Evolutionary conservation across 35 echinoderm and acorn worm genomes (phyloP).

Genomic region (Lytechinus pictus): DNA sequence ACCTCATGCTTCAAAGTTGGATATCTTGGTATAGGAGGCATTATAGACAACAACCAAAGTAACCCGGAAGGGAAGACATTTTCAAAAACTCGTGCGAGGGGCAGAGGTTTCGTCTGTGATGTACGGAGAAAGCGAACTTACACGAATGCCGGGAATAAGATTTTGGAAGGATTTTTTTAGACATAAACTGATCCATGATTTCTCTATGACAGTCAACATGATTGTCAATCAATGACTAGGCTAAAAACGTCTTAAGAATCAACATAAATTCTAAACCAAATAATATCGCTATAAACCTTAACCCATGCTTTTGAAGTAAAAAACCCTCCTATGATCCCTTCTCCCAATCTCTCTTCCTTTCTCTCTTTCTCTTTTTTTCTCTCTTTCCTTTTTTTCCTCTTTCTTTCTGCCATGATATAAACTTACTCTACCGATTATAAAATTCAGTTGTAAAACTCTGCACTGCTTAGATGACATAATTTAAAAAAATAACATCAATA

Average conservation of each 20-base stretch:
- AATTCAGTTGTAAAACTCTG: no score
- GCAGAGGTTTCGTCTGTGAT: neutral
- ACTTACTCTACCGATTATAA: neutral
- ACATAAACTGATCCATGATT: neutral
- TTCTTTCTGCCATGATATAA: neutral
- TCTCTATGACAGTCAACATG: neutral
- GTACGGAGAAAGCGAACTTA: neutral
- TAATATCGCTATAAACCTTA: neutral
- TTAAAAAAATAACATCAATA: no score
- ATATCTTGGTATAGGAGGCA: neutral
- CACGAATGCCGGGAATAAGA: neutral
- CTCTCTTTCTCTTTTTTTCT: neutral
- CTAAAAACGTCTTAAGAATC: neutral
- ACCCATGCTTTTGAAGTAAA: neutral
- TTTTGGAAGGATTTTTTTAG: neutral
- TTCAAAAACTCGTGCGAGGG: neutral
- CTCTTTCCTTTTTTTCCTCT: neutral
- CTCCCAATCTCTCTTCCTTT: neutral
- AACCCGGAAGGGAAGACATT: conserved; percentile 38
- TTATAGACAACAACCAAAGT: neutral
- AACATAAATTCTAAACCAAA: neutral
- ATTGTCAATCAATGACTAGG: neutral
- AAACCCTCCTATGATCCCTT: neutral
- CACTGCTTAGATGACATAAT: no score
- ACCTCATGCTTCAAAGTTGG: neutral